Percentiles rank a stretch among this genome's conserved stretches.
Conservation (phyloP, 2,113 vertebrate species). For the Todiramphus chloris region DNA sequence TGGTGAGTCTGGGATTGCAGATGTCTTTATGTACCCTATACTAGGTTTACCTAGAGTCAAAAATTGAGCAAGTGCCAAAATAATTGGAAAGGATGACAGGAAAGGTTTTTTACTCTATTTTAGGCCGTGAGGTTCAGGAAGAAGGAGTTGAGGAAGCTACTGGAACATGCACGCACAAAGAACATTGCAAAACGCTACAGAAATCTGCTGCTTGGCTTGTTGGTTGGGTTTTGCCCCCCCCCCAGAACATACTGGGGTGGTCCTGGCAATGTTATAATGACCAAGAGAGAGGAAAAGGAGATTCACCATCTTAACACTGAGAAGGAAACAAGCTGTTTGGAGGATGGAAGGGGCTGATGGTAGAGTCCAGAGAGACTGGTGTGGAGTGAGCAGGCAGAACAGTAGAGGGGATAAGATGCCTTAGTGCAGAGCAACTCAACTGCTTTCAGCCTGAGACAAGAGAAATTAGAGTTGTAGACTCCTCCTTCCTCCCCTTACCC, state of each 20-base stretch:
- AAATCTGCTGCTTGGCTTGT: not conserved
- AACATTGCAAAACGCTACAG: not conserved
- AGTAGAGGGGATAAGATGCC: not conserved
- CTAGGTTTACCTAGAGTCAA: not conserved
- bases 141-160: conserved; percentile 22
- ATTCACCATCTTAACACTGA: accelerated
- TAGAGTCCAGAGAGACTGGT: not conserved
- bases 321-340: not conserved
- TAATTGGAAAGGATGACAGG: conserved; percentile 17
- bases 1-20: not conserved
- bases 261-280: not conserved
- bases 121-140: not conserved
- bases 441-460: not conserved
- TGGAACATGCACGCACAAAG: not conserved
- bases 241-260: accelerated
- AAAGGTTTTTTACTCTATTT: conserved; percentile 22
- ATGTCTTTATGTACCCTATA: not conserved
- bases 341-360: not conserved
- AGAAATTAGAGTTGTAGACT: not conserved
- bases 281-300: not conserved
- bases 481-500: not conserved
- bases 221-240: not conserved
- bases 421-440: not conserved
- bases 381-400: accelerated
- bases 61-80: conserved; percentile 17